Base-by-base conservation (phyloP, 2,113 vertebrate species). In the Pitta sordida region DNA sequence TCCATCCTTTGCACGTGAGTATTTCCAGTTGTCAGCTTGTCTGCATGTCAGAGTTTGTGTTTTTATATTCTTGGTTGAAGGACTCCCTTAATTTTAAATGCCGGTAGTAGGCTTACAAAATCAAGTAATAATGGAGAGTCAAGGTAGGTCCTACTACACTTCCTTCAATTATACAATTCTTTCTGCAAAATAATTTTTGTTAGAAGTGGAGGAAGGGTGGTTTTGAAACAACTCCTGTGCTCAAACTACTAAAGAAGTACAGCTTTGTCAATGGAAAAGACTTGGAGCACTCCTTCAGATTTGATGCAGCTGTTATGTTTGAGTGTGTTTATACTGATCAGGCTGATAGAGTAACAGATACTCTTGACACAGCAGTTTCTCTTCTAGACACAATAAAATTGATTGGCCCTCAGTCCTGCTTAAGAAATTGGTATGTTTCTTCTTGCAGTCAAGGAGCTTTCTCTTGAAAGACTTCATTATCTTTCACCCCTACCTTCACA, bases 1-100 rank as follows among this genome's bases (percentile, higher is more conserved):
- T 99, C 99, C 94, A 99, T 99, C 93, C 98, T 99, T 92, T 99
- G 99, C 99, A 99, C 99, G 99, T 99, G 98, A 99, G 99, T 99
- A 91, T 94, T 91, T 88, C 37, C 32, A 32, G 15, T 62, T 88
- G 62, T 36, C 43, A 36, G 13, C 26, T 22, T 53, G 49, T 71
- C 59, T 71, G 59, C 27, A 20, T 27, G 23, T 70, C 27, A 36
- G 13, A 75, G 20, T 46, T 23, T n/a, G 58, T 79, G 34, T 11
- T 29, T 71, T 85, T n/a, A 27, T 43, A 36, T 69, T 86, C 11
- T 44, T 60, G 29, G 5, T 12, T 64, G 32, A 56, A 46, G 44
- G 41, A 15, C 26, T 84, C 9, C 49, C 7, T 67, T 69, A 63
- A 49, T 32, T 41, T 12, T 83, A 73, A 20, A 12, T 85, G 21